Percentiles rank a stretch among this genome's conserved stretches.
Conservation (phyloP, 2,113 vertebrate genomes). For the Colaptes auratus region DNA sequence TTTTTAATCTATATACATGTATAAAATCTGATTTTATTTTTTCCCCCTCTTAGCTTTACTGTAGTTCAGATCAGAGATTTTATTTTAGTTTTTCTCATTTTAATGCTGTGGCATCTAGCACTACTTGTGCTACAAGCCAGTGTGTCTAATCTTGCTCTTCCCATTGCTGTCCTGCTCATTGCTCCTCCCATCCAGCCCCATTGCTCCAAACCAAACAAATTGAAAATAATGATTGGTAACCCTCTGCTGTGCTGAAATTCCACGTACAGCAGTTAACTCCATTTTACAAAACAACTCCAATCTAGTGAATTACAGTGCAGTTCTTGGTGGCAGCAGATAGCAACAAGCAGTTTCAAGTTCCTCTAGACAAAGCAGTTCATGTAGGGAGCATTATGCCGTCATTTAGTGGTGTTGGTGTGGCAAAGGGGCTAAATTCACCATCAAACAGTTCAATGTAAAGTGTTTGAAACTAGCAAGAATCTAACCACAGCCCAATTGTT, state of each 20-base stretch:
- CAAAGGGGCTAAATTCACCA: background rate
- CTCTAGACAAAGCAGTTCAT: conserved; percentile 61
- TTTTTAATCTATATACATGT: background rate
- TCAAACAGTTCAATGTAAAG: background rate
- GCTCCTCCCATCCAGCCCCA: conserved; percentile 46
- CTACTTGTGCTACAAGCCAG: background rate
- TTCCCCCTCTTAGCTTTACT: conserved; percentile 24
- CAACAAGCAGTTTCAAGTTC: conserved; percentile 71
- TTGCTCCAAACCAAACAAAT: conserved; percentile 78
- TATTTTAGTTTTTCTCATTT: background rate
- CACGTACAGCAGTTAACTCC: conserved; percentile 80
- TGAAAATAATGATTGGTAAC: conserved; percentile 82
- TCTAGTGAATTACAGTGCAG: conserved; percentile 74
- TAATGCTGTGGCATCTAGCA: background rate
- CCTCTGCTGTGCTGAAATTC: conserved; percentile 82
- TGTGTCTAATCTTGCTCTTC: background rate
- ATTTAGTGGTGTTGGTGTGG: background rate
- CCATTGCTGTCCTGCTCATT: background rate
- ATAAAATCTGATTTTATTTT: background rate
- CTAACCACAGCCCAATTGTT: background rate
- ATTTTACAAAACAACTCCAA: conserved; percentile 82
- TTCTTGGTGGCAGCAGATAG: conserved; percentile 74
- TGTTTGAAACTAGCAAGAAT: conserved; percentile 14
- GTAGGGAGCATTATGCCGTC: conserved; percentile 43
- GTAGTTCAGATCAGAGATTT: background rate